phyloP scores from a whole-genome alignment of 2,888 invertebrate genomes.

The Bhutanitis thaidina region DNA sequence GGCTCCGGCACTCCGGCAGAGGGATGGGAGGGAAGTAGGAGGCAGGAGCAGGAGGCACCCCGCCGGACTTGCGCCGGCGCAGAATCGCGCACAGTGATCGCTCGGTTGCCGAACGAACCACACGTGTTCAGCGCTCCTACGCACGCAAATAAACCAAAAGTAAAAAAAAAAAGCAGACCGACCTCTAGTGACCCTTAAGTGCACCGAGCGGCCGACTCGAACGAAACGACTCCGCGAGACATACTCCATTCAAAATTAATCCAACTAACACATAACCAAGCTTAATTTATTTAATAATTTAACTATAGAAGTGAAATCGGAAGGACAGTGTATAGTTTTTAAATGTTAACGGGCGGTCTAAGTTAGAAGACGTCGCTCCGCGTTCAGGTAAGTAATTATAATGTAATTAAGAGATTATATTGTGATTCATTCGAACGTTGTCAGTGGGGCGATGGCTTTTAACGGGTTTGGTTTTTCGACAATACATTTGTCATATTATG shows the following conservation, averaged over 20 bases:
- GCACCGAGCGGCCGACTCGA: constrained; percentile 62
- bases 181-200: constrained; percentile 69
- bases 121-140: constrained; percentile 42
- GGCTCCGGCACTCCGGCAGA: constrained; percentile 36
- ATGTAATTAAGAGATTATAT: constrained; percentile 10
- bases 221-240: constrained; percentile 58
- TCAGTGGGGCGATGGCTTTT: constrained; percentile 14
- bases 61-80: constrained; percentile 19
- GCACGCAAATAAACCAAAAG: constrained; percentile 30
- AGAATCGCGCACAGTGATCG: constrained; percentile 48
- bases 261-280: constrained; percentile 39
- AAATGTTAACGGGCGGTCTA: constrained; percentile 45
- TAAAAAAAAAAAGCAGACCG: constrained; percentile 45
- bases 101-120: constrained; percentile 58
- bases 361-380: constrained; percentile 35
- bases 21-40: constrained; percentile 38
- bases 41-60: constrained; percentile 23
- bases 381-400: constrained; percentile 52
- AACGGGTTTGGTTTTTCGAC: constrained; percentile 4
- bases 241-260: constrained; percentile 20
- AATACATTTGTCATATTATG: neutral
- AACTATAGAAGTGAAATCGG: constrained; percentile 51
- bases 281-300: constrained; percentile 24
- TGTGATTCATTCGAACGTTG: neutral
- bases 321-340: constrained; percentile 47